A percentile compares a stretch with the other conserved stretches of the same genome.
Evolutionary conservation across 2,888 invertebrate genomes (phyloP).

Genomic region (Eilema caniola): DNA sequence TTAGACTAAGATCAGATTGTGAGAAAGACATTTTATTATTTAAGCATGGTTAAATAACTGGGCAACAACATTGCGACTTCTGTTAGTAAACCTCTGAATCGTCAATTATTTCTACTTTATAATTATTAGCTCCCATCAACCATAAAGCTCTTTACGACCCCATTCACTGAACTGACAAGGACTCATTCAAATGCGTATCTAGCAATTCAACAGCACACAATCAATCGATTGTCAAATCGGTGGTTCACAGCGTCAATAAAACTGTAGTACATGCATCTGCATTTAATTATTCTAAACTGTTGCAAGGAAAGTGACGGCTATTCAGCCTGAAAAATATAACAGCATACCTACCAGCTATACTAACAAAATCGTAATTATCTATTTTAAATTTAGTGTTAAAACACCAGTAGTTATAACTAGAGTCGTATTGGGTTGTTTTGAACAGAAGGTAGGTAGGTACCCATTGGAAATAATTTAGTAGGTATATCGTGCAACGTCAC

Average conservation of each 20-base stretch:
- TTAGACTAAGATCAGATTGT: background rate
- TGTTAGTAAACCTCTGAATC: background rate
- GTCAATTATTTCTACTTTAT: background rate
- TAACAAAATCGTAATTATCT: constrained; percentile 56
- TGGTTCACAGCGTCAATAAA: constrained; percentile 33
- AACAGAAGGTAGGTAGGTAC: too few relatives aligned
- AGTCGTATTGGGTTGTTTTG: constrained; percentile 39
- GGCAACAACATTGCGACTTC: background rate
- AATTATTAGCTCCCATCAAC: constrained; percentile 22
- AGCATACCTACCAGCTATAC: constrained; percentile 16
- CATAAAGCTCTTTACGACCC: constrained; percentile 22
- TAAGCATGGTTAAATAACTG: background rate
- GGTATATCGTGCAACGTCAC: constrained; percentile 25
- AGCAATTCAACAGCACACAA: constrained; percentile 14
- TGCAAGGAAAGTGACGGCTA: constrained; percentile 28
- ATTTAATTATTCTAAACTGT: constrained; percentile 37
- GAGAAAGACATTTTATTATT: background rate
- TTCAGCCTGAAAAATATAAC: constrained; percentile 25
- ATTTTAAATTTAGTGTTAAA: constrained; percentile 28
- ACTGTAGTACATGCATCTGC: constrained; percentile 39
- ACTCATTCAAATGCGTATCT: constrained; percentile 21
- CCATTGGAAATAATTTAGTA: constrained; percentile 42
- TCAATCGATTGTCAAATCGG: constrained; percentile 37
- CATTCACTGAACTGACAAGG: constrained; percentile 24
- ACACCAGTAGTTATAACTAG: constrained; percentile 22